Conservation (phyloP, 2,888 invertebrate genomes). For the Cryptosula pallasiana region DNA sequence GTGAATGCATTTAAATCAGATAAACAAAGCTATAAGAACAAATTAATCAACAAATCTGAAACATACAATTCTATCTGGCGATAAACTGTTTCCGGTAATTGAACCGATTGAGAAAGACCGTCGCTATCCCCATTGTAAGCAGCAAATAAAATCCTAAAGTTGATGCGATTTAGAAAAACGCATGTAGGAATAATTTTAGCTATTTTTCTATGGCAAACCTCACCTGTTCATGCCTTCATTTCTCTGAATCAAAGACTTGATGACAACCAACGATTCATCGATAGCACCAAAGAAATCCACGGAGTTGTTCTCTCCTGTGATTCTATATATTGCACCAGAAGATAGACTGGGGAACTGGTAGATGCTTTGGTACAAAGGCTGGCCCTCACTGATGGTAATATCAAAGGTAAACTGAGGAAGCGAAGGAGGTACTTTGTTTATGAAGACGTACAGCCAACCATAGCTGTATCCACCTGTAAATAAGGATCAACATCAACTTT, state of each 20-base stretch:
- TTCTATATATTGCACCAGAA: not conserved
- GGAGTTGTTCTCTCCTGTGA: not conserved
- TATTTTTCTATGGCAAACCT: too few species aligned
- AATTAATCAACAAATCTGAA: too few species aligned
- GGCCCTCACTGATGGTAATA: not conserved
- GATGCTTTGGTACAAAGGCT: slow-evolving; percentile 5
- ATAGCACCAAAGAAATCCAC: not conserved
- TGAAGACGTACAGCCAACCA: slow-evolving; percentile 17
- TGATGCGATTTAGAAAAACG: too few species aligned
- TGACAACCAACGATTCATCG: not conserved
- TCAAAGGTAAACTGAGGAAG: not conserved
- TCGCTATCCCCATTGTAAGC: too few species aligned
- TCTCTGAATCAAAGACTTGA: not conserved
- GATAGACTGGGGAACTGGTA: not conserved
- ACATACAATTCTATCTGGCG: too few species aligned
- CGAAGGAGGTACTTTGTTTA: not conserved
- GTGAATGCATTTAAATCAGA: too few species aligned
- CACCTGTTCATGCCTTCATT: not conserved
- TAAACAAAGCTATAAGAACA: too few species aligned
- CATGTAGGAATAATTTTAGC: too few species aligned
- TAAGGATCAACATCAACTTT: too few species aligned
- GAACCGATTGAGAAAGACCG: too few species aligned
- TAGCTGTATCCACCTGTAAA: slow-evolving; percentile 3
- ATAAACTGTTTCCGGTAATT: too few species aligned
- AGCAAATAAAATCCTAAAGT: too few species aligned